Conservation (phyloP, 2,888 invertebrate genomes). For the Melanostoma mellinum region DNA sequence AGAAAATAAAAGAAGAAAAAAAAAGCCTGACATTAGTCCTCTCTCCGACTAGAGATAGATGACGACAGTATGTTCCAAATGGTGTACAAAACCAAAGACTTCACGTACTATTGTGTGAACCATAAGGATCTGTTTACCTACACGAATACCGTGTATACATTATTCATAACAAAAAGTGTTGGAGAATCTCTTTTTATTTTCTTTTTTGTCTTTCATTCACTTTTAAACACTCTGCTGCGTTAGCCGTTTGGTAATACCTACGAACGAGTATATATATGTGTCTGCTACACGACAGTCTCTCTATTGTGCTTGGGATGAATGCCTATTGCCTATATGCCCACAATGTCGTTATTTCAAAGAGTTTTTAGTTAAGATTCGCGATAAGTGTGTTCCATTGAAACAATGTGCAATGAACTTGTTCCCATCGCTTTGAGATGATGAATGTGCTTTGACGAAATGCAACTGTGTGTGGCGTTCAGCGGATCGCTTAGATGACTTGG, state of each 20-base stretch:
- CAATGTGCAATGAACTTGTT: constrained; percentile 60
- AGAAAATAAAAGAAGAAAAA: constrained; percentile 5
- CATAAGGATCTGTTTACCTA: constrained; percentile 38
- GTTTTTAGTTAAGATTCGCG: constrained; percentile 10
- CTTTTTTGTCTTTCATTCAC: neutral
- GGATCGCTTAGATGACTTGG: constrained; percentile 26
- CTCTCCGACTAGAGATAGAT: neutral
- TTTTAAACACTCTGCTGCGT: constrained; percentile 1
- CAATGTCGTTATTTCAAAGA: constrained; percentile 9
- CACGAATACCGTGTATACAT: constrained; percentile 5
- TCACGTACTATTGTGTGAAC: constrained; percentile 23
- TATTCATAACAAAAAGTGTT: constrained; percentile 38
- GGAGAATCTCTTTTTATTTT: neutral
- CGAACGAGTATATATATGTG: too few relatives aligned
- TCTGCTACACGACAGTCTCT: too few relatives aligned
- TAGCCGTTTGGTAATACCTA: neutral
- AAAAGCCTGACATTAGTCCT: constrained; percentile 28
- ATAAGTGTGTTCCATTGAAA: constrained; percentile 17
- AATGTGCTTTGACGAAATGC: constrained; percentile 27
- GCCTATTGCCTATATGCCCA: neutral
- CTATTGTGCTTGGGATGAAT: too few relatives aligned
- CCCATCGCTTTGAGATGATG: constrained; percentile 26
- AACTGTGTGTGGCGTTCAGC: constrained; percentile 18
- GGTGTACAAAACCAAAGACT: constrained; percentile 18
- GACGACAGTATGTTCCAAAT: constrained; percentile 19